Evolutionary conservation across 2,888 invertebrate genomes (phyloP).

Genomic region (Nomada fabriciana): DNA sequence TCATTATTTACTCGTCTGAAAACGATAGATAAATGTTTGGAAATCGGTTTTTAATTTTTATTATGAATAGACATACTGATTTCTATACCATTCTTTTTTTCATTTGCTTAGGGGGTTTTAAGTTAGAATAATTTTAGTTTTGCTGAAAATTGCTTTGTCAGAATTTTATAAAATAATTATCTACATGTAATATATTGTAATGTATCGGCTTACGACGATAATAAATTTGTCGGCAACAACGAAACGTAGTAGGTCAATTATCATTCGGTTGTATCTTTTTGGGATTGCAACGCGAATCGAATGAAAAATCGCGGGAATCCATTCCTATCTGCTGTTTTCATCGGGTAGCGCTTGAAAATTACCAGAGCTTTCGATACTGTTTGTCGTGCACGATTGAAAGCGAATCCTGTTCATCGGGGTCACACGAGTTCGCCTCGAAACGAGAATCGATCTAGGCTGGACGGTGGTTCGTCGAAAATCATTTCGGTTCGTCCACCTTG

Average conservation of each 20-base stretch:
- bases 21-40: too few species aligned
- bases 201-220: background rate
- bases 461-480: constrained; percentile 21
- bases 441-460: constrained; percentile 23
- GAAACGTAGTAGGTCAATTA: background rate
- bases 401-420: constrained; percentile 17
- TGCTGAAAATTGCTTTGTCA: too few species aligned
- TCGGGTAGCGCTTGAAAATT: constrained; percentile 31
- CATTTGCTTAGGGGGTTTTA: too few species aligned
- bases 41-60: too few species aligned
- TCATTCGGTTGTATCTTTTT: constrained; percentile 1
- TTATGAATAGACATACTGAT: too few species aligned
- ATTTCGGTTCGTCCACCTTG: constrained; percentile 1
- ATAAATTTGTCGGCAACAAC: background rate
- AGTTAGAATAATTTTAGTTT: too few species aligned
- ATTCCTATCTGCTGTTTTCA: constrained; percentile 10
- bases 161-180: too few species aligned
- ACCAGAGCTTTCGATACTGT: constrained; percentile 35
- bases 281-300: background rate
- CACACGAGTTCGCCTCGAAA: constrained; percentile 6
- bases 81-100: too few species aligned
- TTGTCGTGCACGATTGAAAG: constrained; percentile 34
- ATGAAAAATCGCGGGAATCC: constrained; percentile 12
- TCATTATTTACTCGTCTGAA: too few species aligned
- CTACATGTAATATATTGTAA: too few species aligned